Conservation (phyloP, 2,888 invertebrate species). For the Frankliniella fusca region DNA sequence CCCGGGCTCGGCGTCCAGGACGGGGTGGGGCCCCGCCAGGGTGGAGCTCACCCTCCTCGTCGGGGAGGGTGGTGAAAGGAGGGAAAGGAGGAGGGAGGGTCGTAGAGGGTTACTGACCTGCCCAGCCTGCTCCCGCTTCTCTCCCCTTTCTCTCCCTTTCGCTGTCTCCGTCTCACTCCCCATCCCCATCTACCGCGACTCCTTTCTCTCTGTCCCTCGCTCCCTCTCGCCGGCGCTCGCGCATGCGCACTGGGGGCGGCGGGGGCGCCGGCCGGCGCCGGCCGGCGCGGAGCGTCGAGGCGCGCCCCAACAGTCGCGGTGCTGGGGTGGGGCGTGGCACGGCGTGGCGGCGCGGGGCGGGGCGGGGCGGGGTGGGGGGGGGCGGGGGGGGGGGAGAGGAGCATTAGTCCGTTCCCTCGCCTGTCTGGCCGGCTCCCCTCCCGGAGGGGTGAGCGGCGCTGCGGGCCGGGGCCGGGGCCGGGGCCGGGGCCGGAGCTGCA, state of each 20-base stretch:
- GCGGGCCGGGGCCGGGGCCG: no score
- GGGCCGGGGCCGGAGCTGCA: no score
- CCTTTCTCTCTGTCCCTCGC: background rate
- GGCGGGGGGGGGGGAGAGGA: background rate
- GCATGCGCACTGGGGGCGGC: background rate
- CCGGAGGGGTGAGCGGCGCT: no score
- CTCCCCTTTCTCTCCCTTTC: background rate
- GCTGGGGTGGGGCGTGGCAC: background rate
- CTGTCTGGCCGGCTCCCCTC: no score
- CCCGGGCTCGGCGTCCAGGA: no score
- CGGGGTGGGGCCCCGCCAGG: no score
- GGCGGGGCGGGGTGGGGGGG: background rate
- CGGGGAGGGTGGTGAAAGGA: background rate
- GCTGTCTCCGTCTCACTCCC: no score
- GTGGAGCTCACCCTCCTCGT: no score
- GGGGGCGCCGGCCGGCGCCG: background rate
- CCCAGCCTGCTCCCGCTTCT: background rate
- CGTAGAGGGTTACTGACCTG: conserved; percentile 5
- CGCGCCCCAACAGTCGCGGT: conserved; percentile 1
- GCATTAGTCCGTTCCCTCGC: no score
- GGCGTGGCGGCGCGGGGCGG: background rate
- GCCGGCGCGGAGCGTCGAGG: background rate
- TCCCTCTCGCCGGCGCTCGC: background rate
- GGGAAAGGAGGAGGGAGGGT: background rate
- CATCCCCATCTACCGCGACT: no score